A percentile compares a stretch with the other conserved stretches of the same genome.
These are phyloP conservation scores for Cercopithecus mitis DNA, from an alignment of 2,797 vertebrate genomes.

Conservation along the genomic window DNA sequence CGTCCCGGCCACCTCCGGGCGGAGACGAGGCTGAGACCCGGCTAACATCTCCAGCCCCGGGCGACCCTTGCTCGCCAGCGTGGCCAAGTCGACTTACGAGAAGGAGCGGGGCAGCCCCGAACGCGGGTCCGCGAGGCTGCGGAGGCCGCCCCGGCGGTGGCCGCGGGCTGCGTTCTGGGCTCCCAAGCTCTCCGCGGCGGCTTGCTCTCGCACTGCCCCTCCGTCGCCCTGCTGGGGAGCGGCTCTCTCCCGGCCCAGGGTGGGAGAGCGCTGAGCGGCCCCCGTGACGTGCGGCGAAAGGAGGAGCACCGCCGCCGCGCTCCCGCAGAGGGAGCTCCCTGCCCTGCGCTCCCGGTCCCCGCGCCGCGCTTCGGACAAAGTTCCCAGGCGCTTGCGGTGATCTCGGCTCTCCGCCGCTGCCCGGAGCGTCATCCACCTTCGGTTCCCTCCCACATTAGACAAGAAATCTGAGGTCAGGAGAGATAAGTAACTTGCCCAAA, in stretches of 20 bases:
- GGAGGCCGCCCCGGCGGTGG: not conserved
- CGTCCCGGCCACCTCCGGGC: not conserved
- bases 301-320: slow-evolving; percentile 44
- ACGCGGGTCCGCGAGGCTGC: not conserved
- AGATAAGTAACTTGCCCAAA: not conserved
- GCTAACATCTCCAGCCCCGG: not conserved
- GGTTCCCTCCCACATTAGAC: not conserved
- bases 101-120: not conserved
- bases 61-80: not conserved
- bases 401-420: not conserved
- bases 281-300: slow-evolving; percentile 67
- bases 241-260: not conserved
- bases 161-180: not conserved
- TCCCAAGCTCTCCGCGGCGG: not conserved
- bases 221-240: not conserved
- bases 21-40: not conserved
- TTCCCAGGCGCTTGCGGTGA: not conserved
- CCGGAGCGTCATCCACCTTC: not conserved
- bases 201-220: not conserved
- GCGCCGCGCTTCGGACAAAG: not conserved
- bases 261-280: not conserved
- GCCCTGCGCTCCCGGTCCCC: not conserved
- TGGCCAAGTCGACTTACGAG: slow-evolving; percentile 54
- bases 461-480: not conserved
- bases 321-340: slow-evolving; percentile 35